Percentiles rank a stretch among this genome's conserved stretches.
Conservation (phyloP, 1,140 invertebrate genomes). For the Gonioctena quinquepunctata region DNA sequence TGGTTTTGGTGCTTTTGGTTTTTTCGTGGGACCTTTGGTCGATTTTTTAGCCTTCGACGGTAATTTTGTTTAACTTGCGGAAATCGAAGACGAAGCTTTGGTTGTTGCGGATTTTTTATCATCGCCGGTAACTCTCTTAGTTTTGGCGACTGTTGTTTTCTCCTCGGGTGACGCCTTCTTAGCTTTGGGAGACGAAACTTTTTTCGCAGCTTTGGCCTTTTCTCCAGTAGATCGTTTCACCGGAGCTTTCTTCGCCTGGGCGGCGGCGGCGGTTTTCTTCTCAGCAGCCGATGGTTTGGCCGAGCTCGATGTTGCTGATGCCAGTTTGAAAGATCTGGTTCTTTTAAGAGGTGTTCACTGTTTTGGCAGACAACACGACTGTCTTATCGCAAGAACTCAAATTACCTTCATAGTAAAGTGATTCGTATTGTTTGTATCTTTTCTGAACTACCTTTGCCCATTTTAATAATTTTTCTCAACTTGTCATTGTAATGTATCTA, state of each 20-base stretch:
- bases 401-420: too few relatives aligned
- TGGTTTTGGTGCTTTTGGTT: constrained; percentile 35
- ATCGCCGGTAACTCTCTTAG: neutral
- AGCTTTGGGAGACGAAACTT: constrained; percentile 14
- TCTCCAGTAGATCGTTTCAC: neutral
- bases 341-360: too few relatives aligned
- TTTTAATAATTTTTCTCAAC: too few relatives aligned
- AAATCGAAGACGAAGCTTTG: neutral
- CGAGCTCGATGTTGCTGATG: constrained; percentile 18
- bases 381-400: too few relatives aligned
- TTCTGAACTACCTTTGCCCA: too few relatives aligned
- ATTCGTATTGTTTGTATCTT: too few relatives aligned
- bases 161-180: constrained; percentile 26
- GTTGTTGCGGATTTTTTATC: neutral
- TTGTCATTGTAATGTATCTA: too few relatives aligned
- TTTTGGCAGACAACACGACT: too few relatives aligned
- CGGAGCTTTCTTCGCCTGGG: neutral
- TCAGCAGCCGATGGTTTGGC: constrained; percentile 10
- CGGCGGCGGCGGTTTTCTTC: constrained; percentile 6
- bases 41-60: constrained; percentile 33
- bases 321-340: constrained; percentile 65
- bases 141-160: constrained; percentile 15
- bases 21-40: constrained; percentile 29
- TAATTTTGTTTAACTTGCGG: constrained; percentile 25
- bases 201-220: constrained; percentile 12